A percentile compares a stretch with the other conserved stretches of the same genome.
phyloP scores from a whole-genome alignment of 2,797 vertebrate species.

The Gymnoscopelus braueri region DNA sequence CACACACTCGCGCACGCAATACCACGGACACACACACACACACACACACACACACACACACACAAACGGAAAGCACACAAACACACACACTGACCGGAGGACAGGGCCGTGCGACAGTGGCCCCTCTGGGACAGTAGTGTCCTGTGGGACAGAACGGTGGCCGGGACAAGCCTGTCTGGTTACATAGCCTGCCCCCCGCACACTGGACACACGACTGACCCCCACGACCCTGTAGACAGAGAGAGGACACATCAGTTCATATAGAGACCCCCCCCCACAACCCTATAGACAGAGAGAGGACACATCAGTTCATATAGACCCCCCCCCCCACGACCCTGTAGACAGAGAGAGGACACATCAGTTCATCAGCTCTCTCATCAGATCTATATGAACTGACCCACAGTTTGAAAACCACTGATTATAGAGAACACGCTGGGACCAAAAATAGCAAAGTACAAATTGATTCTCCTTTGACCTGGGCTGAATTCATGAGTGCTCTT shows the following conservation, averaged over 20 bases:
- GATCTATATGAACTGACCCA: no score
- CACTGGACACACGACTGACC: conserved; percentile 83
- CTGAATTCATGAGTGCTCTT: background rate
- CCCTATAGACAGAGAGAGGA: background rate
- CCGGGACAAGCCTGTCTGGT: conserved; percentile 79
- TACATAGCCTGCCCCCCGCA: conserved; percentile 85
- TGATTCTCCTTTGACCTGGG: background rate
- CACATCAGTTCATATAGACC: background rate
- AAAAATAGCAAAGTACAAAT: background rate
- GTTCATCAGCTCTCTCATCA: no score
- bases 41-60: background rate
- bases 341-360: no score
- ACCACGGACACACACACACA: background rate
- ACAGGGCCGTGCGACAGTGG: conserved; percentile 79
- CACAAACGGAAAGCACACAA: background rate
- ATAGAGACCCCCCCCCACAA: no score
- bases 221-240: conserved; percentile 73
- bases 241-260: no score
- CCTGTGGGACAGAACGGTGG: conserved; percentile 84
- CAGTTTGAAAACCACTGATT: no score
- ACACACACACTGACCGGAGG: conserved; percentile 80
- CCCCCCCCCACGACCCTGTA: no score
- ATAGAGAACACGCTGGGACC: background rate
- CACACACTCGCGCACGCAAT: no score
- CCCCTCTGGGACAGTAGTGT: conserved; percentile 85